Base-by-base conservation (phyloP, 2,113 vertebrate species). In the Coreoperca whiteheadi region DNA sequence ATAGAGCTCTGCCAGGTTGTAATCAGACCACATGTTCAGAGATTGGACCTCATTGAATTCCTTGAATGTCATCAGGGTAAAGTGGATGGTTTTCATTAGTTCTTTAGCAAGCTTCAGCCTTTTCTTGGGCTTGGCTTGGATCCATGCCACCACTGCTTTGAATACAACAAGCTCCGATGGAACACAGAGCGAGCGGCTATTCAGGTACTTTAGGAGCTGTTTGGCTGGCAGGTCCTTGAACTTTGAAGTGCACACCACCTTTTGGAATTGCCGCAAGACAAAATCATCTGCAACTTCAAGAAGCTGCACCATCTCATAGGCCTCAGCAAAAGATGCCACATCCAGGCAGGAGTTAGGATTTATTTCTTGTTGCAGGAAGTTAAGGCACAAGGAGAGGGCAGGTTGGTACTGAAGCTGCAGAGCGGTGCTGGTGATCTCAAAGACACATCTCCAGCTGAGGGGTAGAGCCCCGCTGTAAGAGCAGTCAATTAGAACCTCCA, bases 121-220 rank as follows among this genome's bases (percentile, higher is more conserved):
- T 30, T 30, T 91, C 4, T 73, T 85, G 0, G 95, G 94, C 43
- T 96, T 94, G 41, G 96, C 96, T 48, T 74, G 85, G 8, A 98
- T 94, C 97, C 97, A 99, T 15, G 87, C 83, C 8, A 94, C 82
- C 1, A 96, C 96, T 0, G 96, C 97, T 81, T 89, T 91, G 73
- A 98, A 96, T 9, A 97, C 96, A 23, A 96, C 95, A 0, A 98
- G 88, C 87, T 99, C 98, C 0, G 97, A 94, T n/a, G 96, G 89
- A 43, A 97, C 78, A 0, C 95, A 96, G 8, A 99, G 96, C 0
- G 94, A 91, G 0, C 93, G 93, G 0, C 95, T 96, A 12, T 89
- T 94, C 56, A 98, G 94, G 60, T 96, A 96, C 51, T 78, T 94
- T 8, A 95, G 88, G 51, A 99, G 92, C 56, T 96, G 91, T 41